Base-by-base conservation (phyloP, 2,888 invertebrate genomes). In the Spilosoma lubricipeda region DNA sequence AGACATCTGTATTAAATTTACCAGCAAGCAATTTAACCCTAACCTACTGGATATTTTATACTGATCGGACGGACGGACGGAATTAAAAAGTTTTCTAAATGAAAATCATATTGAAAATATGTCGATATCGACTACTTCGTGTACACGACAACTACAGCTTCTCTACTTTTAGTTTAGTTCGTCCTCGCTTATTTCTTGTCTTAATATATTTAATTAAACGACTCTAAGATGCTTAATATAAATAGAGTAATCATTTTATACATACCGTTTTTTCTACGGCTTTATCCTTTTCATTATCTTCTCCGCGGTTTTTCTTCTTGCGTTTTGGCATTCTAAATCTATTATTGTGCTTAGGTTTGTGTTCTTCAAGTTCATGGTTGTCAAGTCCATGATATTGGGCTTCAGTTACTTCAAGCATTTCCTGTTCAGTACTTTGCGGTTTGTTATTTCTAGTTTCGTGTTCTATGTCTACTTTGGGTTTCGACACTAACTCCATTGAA, bases 401-500 rank as follows among this genome's bases (percentile, higher is more conserved):
- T 59, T 42, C 39, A 42, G 63, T 39, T 59, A 70, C 27, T 42
- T 59, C 69, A n/a, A 36, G 36, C 23, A 39, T 23, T 56, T 56
- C 52, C 59, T 59, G 59, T 59, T 59, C n/a, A 27, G 39, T 39
- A 59, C 11, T 39, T 59, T 63, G 39, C 27, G 42, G 63, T 70
- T 45, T 70, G 13, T 30, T 30, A 7, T 63, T 70, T 70, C 39
- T 70, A 30, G 70, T 33, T 42, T 70, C 70, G 63, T 45, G 63
- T 11, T 23, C 30, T 42, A 18, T 30, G 30, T 27, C 39, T 45
- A 5, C 20, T 33, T 70, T 42, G 7, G 70, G 70, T 2, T 70
- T 70, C 23, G 63, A 33, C 23, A 73, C 70, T 52, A 82, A 67
- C 84, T 94, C 94, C 52, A 86, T 69, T 30, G 94, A 93, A 86